Evolutionary conservation across 2,888 invertebrate species (phyloP), one percentile per base, ranked within the genome.

Genomic region (Saturnia japonica): DNA sequence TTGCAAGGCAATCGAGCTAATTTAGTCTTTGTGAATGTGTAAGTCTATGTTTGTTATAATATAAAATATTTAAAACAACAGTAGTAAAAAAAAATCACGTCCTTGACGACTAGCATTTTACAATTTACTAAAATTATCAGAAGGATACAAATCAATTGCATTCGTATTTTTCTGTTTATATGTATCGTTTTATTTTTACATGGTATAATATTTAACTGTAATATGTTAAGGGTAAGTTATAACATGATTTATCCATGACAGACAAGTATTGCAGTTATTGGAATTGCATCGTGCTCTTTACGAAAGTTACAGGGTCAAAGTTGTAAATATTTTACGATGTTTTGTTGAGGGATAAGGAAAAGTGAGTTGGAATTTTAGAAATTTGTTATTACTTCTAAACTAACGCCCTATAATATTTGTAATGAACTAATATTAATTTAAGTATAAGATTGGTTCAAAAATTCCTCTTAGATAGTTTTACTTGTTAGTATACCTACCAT

Each of bases 251-350:
- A 57, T 25, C 25, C 25, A 25, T 12, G 75, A 78, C n/a, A 64
- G 19, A 64, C n/a, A 16, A 4, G 14, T 34, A 34, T 28, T 34
- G 60, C 1, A 28, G 60, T 28, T 14, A 62, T 62, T 60, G 60
- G 60, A 60, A 45, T 3, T 43, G 43, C 43, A 57, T 57, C 14
- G 60, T 60, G 28, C 60, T 14, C 28, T 28, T 28, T 77, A 80
- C 77, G 84, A 85, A 85, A 85, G 81, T 78, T 79, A 79, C 79
- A 81, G 78, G 81, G 82, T 84, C 81, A 80, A 73, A 80, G 76
- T 73, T 76, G 76, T 80, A 78, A 79, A 79, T 78, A 73, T 78
- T 85, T 87, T 82, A 87, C 80, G 82, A 83, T 78, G 78, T 83
- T 84, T 82, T 81, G 79, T 78, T 73, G 76, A 74, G 74, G 72